A percentile compares a stretch with the other conserved stretches of the same genome.
Conservation (phyloP, 2,797 vertebrate genomes). For the Channallabes apus region DNA sequence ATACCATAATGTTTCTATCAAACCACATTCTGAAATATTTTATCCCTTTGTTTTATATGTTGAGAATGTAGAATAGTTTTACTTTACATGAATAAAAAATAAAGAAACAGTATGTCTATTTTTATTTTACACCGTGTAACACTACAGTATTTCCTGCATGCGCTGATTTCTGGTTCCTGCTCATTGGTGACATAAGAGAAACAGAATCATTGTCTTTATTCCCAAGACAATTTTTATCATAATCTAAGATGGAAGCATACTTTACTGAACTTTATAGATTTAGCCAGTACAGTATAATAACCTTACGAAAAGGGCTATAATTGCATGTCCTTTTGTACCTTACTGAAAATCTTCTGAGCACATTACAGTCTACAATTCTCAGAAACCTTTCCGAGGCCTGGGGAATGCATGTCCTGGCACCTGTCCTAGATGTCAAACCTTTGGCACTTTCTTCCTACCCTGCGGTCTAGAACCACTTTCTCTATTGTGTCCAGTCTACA, state of each 20-base stretch:
- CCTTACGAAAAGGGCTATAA: background rate
- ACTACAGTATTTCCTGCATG: background rate
- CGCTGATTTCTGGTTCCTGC: background rate
- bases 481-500: background rate
- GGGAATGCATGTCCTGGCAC: slow-evolving; percentile 11
- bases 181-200: background rate
- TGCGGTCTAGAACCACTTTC: slow-evolving; percentile 8
- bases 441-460: slow-evolving; percentile 14
- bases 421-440: slow-evolving; percentile 22
- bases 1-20: background rate
- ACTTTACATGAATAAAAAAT: too few species aligned
- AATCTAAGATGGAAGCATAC: background rate
- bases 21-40: background rate
- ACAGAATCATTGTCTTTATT: background rate
- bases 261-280: background rate
- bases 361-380: background rate
- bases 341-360: background rate
- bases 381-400: background rate
- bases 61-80: background rate
- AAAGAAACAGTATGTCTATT: too few species aligned
- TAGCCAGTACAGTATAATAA: background rate
- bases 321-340: background rate
- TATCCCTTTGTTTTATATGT: background rate
- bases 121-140: too few species aligned
- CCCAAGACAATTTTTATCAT: background rate